These are phyloP conservation scores for Eupeodes latifasciatus DNA, from an alignment of 2,888 invertebrate genomes.

Conservation along the genomic window DNA sequence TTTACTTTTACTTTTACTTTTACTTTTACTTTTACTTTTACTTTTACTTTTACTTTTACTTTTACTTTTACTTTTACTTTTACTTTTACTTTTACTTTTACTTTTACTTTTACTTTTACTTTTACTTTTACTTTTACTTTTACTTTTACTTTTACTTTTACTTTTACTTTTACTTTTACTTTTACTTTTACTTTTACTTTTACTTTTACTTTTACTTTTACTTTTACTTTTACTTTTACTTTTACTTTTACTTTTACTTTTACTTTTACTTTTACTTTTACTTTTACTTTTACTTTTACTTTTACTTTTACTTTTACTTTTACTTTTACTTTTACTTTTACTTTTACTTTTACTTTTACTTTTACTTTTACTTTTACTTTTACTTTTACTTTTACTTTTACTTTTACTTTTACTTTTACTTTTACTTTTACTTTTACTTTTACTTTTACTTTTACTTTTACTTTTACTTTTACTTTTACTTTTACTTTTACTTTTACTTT, in stretches of 20 bases:
- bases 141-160: slow-evolving; percentile 2
- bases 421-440: too few relatives aligned
- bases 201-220: too few relatives aligned
- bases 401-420: too few relatives aligned
- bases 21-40: slow-evolving; percentile 14
- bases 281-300: too few relatives aligned
- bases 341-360: slow-evolving; percentile 8
- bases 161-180: too few relatives aligned
- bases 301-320: not conserved
- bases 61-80: slow-evolving; percentile 10
- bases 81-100: slow-evolving; percentile 12
- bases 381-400: too few relatives aligned
- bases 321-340: not conserved
- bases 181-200: not conserved
- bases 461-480: too few relatives aligned
- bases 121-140: slow-evolving; percentile 8
- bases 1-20: slow-evolving; percentile 14
- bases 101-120: slow-evolving; percentile 4
- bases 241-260: too few relatives aligned
- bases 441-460: too few relatives aligned
- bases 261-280: too few relatives aligned
- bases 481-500: too few relatives aligned
- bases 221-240: too few relatives aligned
- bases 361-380: not conserved
- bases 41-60: slow-evolving; percentile 12